phyloP scores from a whole-genome alignment of 2,888 invertebrate genomes.

The Tuberolachnus salignus region DNA sequence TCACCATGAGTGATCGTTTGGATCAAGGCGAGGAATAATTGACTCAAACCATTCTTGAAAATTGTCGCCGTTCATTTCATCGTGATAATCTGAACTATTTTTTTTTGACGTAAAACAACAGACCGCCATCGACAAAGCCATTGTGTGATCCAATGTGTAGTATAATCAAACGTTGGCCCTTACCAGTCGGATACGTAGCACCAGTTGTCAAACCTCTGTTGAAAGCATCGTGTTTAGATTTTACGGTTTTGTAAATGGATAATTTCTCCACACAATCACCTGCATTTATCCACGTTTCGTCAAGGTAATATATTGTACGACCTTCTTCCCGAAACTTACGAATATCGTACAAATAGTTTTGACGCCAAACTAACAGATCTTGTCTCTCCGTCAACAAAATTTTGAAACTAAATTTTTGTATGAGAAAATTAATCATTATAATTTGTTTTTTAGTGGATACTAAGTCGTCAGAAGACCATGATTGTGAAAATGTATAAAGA shows the following conservation, averaged over 20 bases:
- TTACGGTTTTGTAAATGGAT: not conserved
- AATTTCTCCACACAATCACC: not conserved
- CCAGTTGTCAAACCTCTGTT: not conserved
- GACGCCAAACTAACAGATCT: not conserved
- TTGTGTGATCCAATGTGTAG: no score
- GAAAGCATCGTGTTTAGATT: not conserved
- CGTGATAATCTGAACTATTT: constrained; percentile 10
- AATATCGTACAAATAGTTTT: no score
- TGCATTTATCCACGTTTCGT: constrained; percentile 10
- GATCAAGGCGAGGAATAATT: no score
- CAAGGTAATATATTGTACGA: no score
- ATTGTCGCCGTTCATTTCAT: not conserved
- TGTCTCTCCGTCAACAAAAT: not conserved
- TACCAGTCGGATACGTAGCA: constrained; percentile 1
- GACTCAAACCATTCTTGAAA: not conserved
- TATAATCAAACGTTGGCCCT: no score
- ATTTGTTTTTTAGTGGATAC: no score
- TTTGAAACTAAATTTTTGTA: no score
- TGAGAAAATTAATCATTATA: no score
- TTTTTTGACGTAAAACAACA: constrained; percentile 58
- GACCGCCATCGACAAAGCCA: not conserved
- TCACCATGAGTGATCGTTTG: no score
- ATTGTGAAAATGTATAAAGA: no score
- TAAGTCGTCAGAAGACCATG: no score
- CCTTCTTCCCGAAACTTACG: not conserved